These are phyloP conservation scores for Drosophila villosipedis DNA, from an alignment of 2,888 invertebrate species.

Conservation along the genomic window DNA sequence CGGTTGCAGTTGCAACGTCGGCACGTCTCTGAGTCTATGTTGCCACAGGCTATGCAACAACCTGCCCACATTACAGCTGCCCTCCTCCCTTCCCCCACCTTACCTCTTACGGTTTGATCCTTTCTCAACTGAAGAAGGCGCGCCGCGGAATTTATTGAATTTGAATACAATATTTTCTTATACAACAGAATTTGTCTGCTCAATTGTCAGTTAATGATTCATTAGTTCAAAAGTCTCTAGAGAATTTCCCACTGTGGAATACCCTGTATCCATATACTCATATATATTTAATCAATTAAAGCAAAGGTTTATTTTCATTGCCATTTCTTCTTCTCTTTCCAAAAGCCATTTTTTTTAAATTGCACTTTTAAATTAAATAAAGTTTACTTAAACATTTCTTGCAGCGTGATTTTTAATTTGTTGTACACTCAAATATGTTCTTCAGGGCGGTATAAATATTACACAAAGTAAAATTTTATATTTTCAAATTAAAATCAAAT, in stretches of 20 bases:
- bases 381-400: not conserved
- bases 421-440: not conserved
- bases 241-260: not conserved
- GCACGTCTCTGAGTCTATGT: slow-evolving; percentile 9
- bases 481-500: not conserved
- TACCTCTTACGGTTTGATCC: slow-evolving; percentile 22
- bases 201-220: not conserved
- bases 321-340: not conserved
- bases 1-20: slow-evolving; percentile 49
- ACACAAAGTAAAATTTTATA: no score
- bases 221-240: not conserved
- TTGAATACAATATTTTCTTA: slow-evolving; percentile 6
- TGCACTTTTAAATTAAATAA: not conserved
- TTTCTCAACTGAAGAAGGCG: slow-evolving; percentile 32
- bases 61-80: slow-evolving; percentile 32
- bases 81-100: no score
- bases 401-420: not conserved
- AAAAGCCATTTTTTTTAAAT: not conserved
- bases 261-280: not conserved
- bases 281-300: not conserved
- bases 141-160: slow-evolving; percentile 42
- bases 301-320: not conserved
- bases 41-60: slow-evolving; percentile 42
- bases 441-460: no score
- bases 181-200: not conserved